These are phyloP conservation scores for Poecilia picta DNA, from an alignment of 2,797 vertebrate genomes.

Conservation along the genomic window DNA sequence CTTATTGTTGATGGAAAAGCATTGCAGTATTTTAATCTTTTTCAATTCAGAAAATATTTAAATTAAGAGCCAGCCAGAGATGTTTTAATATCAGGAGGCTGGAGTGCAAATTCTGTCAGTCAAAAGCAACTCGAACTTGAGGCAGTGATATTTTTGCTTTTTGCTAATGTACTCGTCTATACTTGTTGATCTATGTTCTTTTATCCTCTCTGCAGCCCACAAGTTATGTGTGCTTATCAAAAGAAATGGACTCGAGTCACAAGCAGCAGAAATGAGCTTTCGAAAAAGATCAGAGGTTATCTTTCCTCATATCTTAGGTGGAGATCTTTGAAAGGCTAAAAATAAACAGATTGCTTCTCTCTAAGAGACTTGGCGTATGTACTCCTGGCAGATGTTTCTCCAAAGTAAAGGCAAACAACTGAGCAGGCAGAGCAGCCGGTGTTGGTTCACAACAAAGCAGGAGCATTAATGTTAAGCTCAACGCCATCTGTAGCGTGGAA, in stretches of 20 bases:
- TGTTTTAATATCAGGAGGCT: neutral
- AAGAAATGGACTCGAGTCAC: neutral
- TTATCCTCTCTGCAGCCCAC: neutral
- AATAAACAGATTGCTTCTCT: constrained; percentile 1
- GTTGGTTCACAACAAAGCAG: constrained; percentile 1
- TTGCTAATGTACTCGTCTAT: neutral
- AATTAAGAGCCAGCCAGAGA: neutral
- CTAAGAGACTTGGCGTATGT: neutral
- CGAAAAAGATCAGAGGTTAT: neutral
- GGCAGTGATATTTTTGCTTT: neutral
- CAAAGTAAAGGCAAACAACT: constrained; percentile 3
- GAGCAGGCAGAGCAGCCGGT: neutral
- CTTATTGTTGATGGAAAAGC: neutral
- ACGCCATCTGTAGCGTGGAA: neutral
- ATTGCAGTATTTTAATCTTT: neutral
- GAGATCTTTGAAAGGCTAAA: neutral
- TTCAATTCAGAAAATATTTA: neutral
- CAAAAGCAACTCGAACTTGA: constrained; percentile 1
- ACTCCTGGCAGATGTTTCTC: neutral
- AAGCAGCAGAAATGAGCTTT: constrained; percentile 3
- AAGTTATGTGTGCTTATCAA: constrained; percentile 1
- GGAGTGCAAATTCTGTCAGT: neutral
- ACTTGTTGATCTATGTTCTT: constrained; percentile 11
- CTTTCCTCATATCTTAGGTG: neutral
- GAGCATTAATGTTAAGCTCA: neutral